These are phyloP conservation scores for Seriola aureovittata DNA, from an alignment of 2,113 vertebrate genomes.

Conservation along the genomic window DNA sequence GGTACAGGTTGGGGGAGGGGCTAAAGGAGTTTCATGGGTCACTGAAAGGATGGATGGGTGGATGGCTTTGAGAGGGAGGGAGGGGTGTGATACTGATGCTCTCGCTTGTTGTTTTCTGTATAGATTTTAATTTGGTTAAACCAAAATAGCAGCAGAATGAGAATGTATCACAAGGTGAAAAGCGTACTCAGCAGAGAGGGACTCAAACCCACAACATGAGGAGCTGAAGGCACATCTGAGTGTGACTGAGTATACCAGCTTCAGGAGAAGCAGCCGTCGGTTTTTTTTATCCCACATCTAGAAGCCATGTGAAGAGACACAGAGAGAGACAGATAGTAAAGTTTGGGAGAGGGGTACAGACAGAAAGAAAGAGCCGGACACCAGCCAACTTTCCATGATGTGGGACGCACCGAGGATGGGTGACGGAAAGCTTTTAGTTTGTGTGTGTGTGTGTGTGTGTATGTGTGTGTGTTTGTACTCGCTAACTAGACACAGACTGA, in stretches of 20 bases:
- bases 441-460: conserved; percentile 54
- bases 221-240: not conserved
- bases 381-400: conserved; percentile 97
- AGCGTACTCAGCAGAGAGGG: not conserved
- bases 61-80: not conserved
- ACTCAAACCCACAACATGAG: not conserved
- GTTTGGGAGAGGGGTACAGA: conserved; percentile 45
- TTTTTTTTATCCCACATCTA: conserved; percentile 41
- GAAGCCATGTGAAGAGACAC: conserved; percentile 31
- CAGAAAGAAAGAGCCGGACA: conserved; percentile 53
- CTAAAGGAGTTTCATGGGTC: no score
- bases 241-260: not conserved
- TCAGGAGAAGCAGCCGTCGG: conserved; percentile 18
- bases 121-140: no score
- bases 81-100: no score
- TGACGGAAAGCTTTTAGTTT: conserved; percentile 79
- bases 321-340: conserved; percentile 47
- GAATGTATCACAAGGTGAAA: not conserved
- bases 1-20: not conserved
- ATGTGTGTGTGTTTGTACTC: conserved; percentile 54
- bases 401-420: conserved; percentile 85
- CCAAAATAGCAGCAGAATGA: not conserved
- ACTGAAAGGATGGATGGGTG: not conserved
- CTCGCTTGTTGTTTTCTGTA: not conserved
- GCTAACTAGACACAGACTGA: conserved; percentile 76